phyloP scores from a whole-genome alignment of 2,113 vertebrate genomes.

The Syrmaticus mikado region DNA sequence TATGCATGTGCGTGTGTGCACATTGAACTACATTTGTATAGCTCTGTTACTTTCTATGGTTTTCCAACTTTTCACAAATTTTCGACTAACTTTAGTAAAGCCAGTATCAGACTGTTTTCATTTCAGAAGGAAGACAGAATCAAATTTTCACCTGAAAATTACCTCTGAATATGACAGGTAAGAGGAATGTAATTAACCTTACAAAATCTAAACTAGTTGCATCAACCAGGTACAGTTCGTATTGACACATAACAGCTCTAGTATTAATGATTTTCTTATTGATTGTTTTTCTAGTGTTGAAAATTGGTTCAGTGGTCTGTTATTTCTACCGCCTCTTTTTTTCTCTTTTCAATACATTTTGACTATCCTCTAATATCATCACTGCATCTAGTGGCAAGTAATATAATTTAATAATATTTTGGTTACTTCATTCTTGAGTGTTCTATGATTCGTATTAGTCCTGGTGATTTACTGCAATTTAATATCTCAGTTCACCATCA shows the following conservation, averaged over 20 bases:
- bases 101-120: background rate
- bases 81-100: background rate
- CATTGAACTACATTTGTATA: background rate
- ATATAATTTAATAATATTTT: background rate
- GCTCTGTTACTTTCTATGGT: background rate
- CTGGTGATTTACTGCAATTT: background rate
- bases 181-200: background rate
- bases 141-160: background rate
- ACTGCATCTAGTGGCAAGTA: background rate
- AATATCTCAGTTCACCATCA: background rate
- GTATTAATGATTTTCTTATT: background rate
- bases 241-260: background rate
- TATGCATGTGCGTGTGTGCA: accelerated
- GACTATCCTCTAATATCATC: background rate
- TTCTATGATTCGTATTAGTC: background rate
- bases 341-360: background rate
- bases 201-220: background rate
- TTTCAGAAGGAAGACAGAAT: background rate
- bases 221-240: background rate
- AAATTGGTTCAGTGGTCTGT: background rate
- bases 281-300: background rate
- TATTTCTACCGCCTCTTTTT: background rate
- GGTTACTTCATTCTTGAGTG: background rate
- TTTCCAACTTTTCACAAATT: background rate
- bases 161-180: background rate